Base-by-base conservation (phyloP, 2,888 invertebrate genomes). In the Pheosia gnoma region DNA sequence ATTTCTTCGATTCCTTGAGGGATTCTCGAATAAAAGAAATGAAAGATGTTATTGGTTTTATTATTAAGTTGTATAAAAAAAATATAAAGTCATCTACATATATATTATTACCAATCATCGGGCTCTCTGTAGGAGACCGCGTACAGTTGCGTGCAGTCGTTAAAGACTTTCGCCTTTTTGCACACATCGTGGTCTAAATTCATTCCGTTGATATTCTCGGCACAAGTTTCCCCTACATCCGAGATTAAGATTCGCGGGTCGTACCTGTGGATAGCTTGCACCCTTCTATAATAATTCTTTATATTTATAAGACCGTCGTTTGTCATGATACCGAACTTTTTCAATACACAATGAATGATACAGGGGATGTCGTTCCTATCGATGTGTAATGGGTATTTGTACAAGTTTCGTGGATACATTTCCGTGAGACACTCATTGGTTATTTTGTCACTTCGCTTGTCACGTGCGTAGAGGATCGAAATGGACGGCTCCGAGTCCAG, bases 141-240 rank as follows among this genome's bases (percentile, higher is more conserved):
- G 65, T 92, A 93, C 36, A 93, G 67, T 68, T 93, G 93, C 9
- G 93, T 93, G 63, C 93, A 93, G 47, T 93, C 93, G 64, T 93
- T 93, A 66, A 93, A 93, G 2, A 92, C 90, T 67, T 92, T 93
- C 0, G 93, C 93, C 65, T 93, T 93, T 68, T 90, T 91, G 67
- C 93, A 93, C 0, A 92, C 89, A 65, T 93, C 93, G 37, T 93
- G 91, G 57, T 92, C 92, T 47, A 92, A 69, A 59, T 91, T 91
- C 93, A 93, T 92, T 3, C 86, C 83, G 59, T 92, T 92, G 39
- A 92, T 91, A 68, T 91, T 93, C 59, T 89, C 86, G 0, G 91
- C 92, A 51, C 93, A 93, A 0, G 93, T 93, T 38, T 93, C 93
- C 0, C 89, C 93, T 0, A 93, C 93, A 68, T 93, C 93, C 1